Evolutionary conservation across 1,140 invertebrate genomes (phyloP), one percentile per base, ranked within the genome.

Genomic region (Drosophila micromelanica): DNA sequence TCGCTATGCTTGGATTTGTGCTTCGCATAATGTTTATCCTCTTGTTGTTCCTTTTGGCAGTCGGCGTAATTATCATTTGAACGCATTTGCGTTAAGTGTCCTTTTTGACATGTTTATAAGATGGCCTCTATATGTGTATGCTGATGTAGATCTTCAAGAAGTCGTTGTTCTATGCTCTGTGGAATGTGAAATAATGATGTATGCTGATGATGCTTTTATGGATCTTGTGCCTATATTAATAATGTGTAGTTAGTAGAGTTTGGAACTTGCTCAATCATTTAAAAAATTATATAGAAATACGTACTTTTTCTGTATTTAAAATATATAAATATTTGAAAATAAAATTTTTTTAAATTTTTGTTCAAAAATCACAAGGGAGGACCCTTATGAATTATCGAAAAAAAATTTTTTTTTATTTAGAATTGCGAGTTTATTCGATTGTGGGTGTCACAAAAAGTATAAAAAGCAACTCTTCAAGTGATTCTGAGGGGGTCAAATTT

Each of bases 81-180:
- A 75, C 69, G 85, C 84, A 80, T 89, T 89, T 84, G 80, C 65
- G 65, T 80, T 89, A 89, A 89, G 84, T 89, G 84, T 89, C 69
- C 84, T 89, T 90, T 84, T 89, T 89, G 84, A 89, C 85, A 89
- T 89, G 61, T 89, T 89, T 89, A 89, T 89, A 84, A 80, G 80
- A 89, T 90, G 76, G 68, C 32, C 63, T 62, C 61, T 55, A 43
- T 54, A 63, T 69, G 76, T 51, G 69, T 78, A 60, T 69, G 42
- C 51, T 57, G 70, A 71, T 71, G 76, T 60, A 54, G 57, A 78
- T 67, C 75, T 82, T 57, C 46, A 46, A 48, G 15, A 65, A 76
- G 59, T 62, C 49, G 23, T 69, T 71, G 37, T 15, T 17, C 49
- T 42, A 59, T 61, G 38, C 52, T 35, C 13, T 69, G 61, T 11